Evolutionary conservation across 2,888 invertebrate species (phyloP).

Genomic region (Spisula subtruncata): DNA sequence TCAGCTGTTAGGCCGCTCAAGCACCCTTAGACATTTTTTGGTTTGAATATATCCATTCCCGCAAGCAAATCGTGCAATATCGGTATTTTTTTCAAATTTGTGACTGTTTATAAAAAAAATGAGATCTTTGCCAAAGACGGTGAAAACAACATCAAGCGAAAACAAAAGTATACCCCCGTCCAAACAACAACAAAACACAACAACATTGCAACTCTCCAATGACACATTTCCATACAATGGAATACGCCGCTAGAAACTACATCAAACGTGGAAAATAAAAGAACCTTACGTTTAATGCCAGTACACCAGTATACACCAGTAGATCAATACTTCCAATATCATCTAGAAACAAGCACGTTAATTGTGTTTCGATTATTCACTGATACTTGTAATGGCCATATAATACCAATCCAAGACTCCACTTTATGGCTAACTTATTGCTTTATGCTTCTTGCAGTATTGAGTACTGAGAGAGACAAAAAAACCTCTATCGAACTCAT

Average conservation of each 20-base stretch:
- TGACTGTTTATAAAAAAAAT: no score
- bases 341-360: background rate
- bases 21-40: no score
- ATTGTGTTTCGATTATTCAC: background rate
- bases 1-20: no score
- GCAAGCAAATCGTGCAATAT: no score
- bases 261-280: background rate
- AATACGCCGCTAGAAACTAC: no score
- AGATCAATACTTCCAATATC: background rate
- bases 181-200: no score
- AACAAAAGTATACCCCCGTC: no score
- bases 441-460: background rate
- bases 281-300: background rate
- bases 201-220: no score
- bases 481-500: background rate
- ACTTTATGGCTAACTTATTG: background rate
- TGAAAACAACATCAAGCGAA: background rate
- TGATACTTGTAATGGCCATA: background rate
- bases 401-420: background rate
- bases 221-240: background rate
- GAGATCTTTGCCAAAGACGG: background rate
- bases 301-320: no score
- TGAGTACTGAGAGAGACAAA: no score
- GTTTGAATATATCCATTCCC: no score
- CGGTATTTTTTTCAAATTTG: no score